Conservation (phyloP, 2,888 invertebrate genomes). For the Daptonema setosum region DNA sequence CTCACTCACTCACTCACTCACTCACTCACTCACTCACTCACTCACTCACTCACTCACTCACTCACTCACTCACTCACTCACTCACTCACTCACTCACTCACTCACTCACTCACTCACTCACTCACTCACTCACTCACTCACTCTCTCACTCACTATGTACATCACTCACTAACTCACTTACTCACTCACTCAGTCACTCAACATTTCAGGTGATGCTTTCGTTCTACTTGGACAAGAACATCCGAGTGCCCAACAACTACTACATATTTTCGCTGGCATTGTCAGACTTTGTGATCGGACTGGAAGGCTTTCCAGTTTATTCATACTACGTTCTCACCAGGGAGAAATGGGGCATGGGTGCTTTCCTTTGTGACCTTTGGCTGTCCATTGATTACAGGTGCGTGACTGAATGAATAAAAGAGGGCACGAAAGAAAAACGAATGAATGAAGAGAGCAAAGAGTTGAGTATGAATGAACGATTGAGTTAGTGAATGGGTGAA, state of each 20-base stretch:
- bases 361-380: slow-evolving; percentile 88
- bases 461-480: neutral
- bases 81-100: no score
- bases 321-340: slow-evolving; percentile 74
- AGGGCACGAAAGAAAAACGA: neutral
- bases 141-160: neutral
- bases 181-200: no score
- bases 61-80: no score
- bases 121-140: neutral
- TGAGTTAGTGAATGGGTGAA: neutral
- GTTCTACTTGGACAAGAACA: slow-evolving; percentile 28
- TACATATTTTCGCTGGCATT: slow-evolving; percentile 94
- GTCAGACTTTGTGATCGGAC: slow-evolving; percentile 42
- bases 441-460: neutral
- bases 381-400: slow-evolving; percentile 69
- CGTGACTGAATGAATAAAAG: neutral
- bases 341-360: slow-evolving; percentile 69
- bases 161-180: no score
- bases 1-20: no score
- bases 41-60: no score
- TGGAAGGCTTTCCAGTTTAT: slow-evolving; percentile 94
- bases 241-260: slow-evolving; percentile 88
- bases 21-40: no score
- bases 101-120: no score
- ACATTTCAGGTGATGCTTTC: slow-evolving; percentile 25